Conservation (phyloP, 2,797 vertebrate species). For the Acanthiza pusilla region DNA sequence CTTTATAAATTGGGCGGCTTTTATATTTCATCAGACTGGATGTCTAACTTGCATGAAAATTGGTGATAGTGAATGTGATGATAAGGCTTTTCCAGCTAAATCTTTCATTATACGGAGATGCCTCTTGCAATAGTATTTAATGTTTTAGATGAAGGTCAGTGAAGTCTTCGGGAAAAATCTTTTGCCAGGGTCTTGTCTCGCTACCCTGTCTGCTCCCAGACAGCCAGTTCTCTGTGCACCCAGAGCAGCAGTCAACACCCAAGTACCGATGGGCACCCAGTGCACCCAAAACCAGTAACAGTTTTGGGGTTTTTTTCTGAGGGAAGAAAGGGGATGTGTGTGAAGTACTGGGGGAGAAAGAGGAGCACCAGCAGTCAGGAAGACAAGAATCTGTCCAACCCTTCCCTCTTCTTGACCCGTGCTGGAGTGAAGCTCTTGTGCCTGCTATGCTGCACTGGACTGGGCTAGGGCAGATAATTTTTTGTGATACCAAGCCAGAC, state of each 20-base stretch:
- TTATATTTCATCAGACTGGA: neutral
- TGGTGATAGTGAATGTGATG: neutral
- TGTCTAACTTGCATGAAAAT: neutral
- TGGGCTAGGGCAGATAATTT: rapidly evolving
- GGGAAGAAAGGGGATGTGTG: rapidly evolving
- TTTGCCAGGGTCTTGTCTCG: neutral
- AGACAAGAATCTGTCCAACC: neutral
- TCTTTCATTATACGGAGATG: neutral
- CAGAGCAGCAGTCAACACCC: neutral
- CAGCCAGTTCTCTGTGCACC: neutral
- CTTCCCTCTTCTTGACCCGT: neutral
- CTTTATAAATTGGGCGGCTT: neutral
- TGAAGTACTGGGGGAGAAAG: neutral
- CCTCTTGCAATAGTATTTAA: neutral
- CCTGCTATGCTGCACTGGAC: neutral
- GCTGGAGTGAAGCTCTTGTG: neutral
- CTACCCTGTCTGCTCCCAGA: neutral
- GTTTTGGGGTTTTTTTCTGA: neutral
- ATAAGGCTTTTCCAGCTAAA: neutral
- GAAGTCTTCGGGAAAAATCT: neutral
- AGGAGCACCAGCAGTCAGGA: neutral
- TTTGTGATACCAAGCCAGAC: neutral
- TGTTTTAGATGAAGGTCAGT: neutral
- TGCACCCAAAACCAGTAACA: neutral
- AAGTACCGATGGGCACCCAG: rapidly evolving